These are phyloP conservation scores for Elysia chlorotica DNA, from an alignment of 1,140 invertebrate genomes.

Conservation along the genomic window DNA sequence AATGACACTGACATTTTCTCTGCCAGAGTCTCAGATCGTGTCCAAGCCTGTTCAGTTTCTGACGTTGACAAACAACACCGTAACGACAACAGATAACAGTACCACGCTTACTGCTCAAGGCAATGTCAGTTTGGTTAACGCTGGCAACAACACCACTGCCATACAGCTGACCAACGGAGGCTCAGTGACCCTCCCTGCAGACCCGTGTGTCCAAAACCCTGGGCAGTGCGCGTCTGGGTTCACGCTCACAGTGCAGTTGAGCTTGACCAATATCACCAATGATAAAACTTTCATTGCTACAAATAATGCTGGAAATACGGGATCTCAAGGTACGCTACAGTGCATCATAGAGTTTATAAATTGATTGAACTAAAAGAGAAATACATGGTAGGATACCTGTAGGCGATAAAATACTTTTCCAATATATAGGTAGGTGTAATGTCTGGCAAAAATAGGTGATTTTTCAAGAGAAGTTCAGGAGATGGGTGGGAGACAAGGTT, in stretches of 20 bases:
- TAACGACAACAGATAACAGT: conserved; percentile 20
- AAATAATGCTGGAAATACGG: not conserved
- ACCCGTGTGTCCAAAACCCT: conserved; percentile 29
- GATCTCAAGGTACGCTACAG: not conserved
- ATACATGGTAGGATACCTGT: too few species aligned
- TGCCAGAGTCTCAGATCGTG: too few species aligned
- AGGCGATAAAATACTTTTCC: too few species aligned
- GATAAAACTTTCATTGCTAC: conserved; percentile 14
- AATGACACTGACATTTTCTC: too few species aligned
- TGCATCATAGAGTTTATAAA: too few species aligned
- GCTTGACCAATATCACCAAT: conserved; percentile 22
- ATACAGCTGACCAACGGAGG: conserved; percentile 15
- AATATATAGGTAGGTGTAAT: too few species aligned
- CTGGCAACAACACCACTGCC: not conserved
- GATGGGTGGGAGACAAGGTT: too few species aligned
- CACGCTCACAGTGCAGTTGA: conserved; percentile 29
- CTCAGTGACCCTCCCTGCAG: conserved; percentile 22
- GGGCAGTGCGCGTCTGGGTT: conserved; percentile 29
- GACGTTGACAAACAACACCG: conserved; percentile 19
- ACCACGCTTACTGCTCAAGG: conserved; percentile 23
- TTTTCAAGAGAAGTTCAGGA: too few species aligned
- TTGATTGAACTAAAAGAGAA: too few species aligned
- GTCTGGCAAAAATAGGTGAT: too few species aligned
- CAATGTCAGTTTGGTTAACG: conserved; percentile 12
- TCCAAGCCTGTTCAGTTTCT: too few species aligned